Evolutionary conservation across 2,888 invertebrate genomes (phyloP), one percentile per base, ranked within the genome.

Genomic region (Lutraria lutraria): DNA sequence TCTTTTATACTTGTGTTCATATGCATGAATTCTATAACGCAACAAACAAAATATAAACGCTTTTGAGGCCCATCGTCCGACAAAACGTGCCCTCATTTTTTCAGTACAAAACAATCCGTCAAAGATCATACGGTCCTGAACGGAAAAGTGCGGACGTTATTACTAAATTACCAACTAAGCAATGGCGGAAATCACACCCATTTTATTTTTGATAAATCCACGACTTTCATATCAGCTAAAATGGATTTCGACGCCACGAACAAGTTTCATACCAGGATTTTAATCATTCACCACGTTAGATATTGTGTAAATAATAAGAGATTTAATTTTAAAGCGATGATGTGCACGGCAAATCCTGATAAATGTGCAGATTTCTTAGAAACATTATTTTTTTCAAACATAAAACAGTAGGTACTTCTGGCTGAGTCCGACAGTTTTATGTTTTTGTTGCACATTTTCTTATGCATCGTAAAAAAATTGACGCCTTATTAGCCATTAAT

Each of bases 161-260:
- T n/a, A n/a, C n/a, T n/a, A n/a, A n/a, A n/a, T 4, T 43, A 43
- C 43, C 43, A 43, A 8, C 43, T n/a, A 43, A 43, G 8, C 43
- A 43, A 43, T 43, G 43, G 43, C 8, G 2, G 43, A 43, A 43
- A 43, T 4, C 43, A 4, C 43, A 43, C 43, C 8, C 43, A 4
- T 43, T 43, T 4, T 43, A 43, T 43, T 68, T 68, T 25, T 25
- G 25, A 68, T 68, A 25, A 68, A 68, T 4, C 31, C 31, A 25
- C 8, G 34, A 34, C 19, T 31, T 76, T 76, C 76, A 76, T 76
- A 76, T 76, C 76, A 76, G 76, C 31, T n/a, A 8, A 76, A 76
- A 76, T 76, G 76, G 29, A 76, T 76, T 76, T 76, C 56, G 31
- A 19, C 76, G 25, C 25, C 31, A 16, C 25, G 8, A 29, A 72